Percentiles rank a stretch among this genome's conserved stretches.
Evolutionary conservation across 1,140 invertebrate genomes (phyloP).

Genomic region (Drosophila novamexicana): DNA sequence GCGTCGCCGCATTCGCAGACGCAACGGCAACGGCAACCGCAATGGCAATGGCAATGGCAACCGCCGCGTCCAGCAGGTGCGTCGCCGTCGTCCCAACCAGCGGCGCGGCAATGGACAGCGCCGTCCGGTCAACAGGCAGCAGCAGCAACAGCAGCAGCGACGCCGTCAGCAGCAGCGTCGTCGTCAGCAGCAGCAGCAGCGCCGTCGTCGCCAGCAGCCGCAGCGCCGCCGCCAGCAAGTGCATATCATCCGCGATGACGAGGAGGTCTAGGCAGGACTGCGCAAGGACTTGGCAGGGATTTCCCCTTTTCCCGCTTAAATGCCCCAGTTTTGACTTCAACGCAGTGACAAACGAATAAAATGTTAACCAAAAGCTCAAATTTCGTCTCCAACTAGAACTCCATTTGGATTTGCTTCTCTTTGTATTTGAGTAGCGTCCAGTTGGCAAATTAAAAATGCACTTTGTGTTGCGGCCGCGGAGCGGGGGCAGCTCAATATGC

Average conservation of each 20-base stretch:
- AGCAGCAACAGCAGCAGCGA: slow-evolving; percentile 51
- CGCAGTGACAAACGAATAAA: slow-evolving; percentile 39
- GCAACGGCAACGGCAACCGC: slow-evolving; percentile 5
- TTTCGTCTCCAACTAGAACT: background rate
- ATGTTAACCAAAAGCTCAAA: slow-evolving; percentile 24
- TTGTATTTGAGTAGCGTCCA: background rate
- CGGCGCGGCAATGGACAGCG: slow-evolving; percentile 46
- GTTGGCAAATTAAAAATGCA: slow-evolving; percentile 47
- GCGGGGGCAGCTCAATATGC: slow-evolving; percentile 7
- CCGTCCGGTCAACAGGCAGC: slow-evolving; percentile 40
- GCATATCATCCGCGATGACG: slow-evolving; percentile 29
- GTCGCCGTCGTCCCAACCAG: slow-evolving; percentile 51
- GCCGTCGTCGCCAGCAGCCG: slow-evolving; percentile 44
- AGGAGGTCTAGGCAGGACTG: slow-evolving; percentile 17
- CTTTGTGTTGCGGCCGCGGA: slow-evolving; percentile 9
- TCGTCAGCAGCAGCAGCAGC: slow-evolving; percentile 50
- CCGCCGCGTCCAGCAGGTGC: slow-evolving; percentile 45
- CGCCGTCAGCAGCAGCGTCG: slow-evolving; percentile 41
- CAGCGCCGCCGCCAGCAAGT: slow-evolving; percentile 31
- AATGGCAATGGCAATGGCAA: slow-evolving; percentile 36
- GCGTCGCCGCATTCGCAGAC: slow-evolving; percentile 15
- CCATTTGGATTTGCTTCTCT: background rate
- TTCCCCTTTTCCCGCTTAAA: background rate
- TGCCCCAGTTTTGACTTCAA: background rate
- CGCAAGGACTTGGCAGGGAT: background rate